Evolutionary conservation across 1,140 invertebrate species (phyloP), one percentile per base, ranked within the genome.

Genomic region (Sarcophaga peregrina): DNA sequence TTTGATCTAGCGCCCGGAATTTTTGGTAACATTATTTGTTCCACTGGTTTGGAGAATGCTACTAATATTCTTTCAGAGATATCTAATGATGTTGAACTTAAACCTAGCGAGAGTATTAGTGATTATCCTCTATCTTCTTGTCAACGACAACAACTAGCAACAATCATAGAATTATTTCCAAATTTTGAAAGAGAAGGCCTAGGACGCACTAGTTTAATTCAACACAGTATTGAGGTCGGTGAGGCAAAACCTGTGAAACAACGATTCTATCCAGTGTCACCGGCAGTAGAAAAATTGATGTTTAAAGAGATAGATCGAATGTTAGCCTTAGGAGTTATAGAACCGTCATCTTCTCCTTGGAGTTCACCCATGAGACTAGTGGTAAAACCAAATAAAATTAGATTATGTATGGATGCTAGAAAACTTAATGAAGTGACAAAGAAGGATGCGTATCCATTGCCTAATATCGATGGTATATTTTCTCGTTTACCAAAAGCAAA

Each of bases 61-160:
- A n/a, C 54, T n/a, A n/a, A 58, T 58, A 15, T 13, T 58, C 54
- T n/a, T 13, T 58, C 54, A 7, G 13, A 58, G 7, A 58, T 7
- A n/a, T 13, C 7, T 58, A 58, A n/a, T 58, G 25, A 37, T n/a
- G 15, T n/a, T n/a, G 15, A 58, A 58, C 7, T n/a, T 37, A 37
- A 37, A 37, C 25, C 4, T 2, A 37, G 4, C 25, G 25, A 37
- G 25, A 37, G 25, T 37, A 4, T 37, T 37, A 37, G 1, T 37
- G 25, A 52, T 13, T 91, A 8, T 83, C 83, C 3, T 37, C 85
- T 13, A 80, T 82, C 13, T 87, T 84, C 20, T 83, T 83, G 72
- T 82, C 86, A 50, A 91, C 91, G 58, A 93, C 92, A 0, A 91
- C 90, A 5, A 92, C 92, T 85, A 89, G 90, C 2, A 90, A 91